Evolutionary conservation across 2,113 vertebrate species (phyloP).

Genomic region (Alexandromys fortis): DNA sequence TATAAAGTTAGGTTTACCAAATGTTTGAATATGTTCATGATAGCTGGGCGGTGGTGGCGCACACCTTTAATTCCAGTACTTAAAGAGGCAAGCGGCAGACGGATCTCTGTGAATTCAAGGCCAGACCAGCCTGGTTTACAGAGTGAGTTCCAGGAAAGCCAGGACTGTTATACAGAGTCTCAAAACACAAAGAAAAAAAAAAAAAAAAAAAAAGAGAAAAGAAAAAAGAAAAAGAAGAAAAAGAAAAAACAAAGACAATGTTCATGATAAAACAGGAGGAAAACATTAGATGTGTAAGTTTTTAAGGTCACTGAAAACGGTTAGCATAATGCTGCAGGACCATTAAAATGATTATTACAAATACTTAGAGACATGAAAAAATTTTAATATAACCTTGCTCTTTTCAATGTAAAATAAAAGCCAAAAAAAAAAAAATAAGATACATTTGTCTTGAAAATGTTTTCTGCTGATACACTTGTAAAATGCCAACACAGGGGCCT

Average conservation of each 20-base stretch:
- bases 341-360: constrained; percentile 15
- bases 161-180: too few relatives aligned
- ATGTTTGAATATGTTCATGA: constrained; percentile 6
- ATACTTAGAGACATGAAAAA: background rate
- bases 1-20: background rate
- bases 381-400: background rate
- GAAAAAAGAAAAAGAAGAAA: too few relatives aligned
- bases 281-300: background rate
- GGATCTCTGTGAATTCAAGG: too few relatives aligned
- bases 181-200: too few relatives aligned
- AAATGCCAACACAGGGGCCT: background rate
- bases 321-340: background rate
- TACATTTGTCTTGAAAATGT: background rate
- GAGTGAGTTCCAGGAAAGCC: too few relatives aligned
- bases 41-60: too few relatives aligned
- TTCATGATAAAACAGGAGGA: background rate
- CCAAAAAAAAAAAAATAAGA: too few relatives aligned
- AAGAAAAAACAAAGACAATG: background rate
- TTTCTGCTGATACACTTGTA: background rate
- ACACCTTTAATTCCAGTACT: too few relatives aligned
- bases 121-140: too few relatives aligned
- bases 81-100: too few relatives aligned
- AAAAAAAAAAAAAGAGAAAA: too few relatives aligned
- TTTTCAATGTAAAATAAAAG: background rate
- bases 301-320: background rate